These are phyloP conservation scores for Bettongia penicillata DNA, from an alignment of 2,113 vertebrate species.

Conservation along the genomic window DNA sequence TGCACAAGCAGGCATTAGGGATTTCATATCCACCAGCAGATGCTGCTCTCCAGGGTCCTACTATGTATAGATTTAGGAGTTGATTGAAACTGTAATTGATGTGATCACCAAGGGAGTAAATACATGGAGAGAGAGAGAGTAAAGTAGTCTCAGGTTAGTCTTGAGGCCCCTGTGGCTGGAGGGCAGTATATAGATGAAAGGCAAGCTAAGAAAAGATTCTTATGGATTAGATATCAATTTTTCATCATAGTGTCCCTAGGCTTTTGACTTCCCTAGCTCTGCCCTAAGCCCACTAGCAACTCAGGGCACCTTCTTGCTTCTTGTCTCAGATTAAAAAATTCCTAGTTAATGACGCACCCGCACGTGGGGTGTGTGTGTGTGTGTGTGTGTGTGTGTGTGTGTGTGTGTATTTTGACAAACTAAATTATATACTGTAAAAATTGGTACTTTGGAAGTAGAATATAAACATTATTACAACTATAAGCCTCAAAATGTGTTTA, in stretches of 20 bases:
- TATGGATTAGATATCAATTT: not conserved
- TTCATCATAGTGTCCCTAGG: not conserved
- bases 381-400: not conserved
- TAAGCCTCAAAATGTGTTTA: slow-evolving; percentile 38
- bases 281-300: not conserved
- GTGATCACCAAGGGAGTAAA: not conserved
- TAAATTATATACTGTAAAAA: slow-evolving; percentile 27
- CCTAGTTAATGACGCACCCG: not conserved
- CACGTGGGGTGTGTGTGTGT: not conserved
- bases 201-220: not conserved
- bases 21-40: not conserved
- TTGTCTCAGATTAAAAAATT: not conserved
- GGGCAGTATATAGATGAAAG: not conserved
- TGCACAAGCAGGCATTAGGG: not conserved
- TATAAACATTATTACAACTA: slow-evolving; percentile 32
- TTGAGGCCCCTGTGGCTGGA: not conserved
- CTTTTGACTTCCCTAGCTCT: not conserved
- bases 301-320: not conserved
- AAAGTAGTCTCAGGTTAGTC: not conserved
- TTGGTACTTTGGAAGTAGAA: not conserved
- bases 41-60: not conserved
- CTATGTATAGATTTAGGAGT: not conserved
- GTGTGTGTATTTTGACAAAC: slow-evolving; percentile 18
- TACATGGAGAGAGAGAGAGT: not conserved
- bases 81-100: not conserved